phyloP scores from a whole-genome alignment of 1,140 invertebrate genomes.

The Aphis gossypii region DNA sequence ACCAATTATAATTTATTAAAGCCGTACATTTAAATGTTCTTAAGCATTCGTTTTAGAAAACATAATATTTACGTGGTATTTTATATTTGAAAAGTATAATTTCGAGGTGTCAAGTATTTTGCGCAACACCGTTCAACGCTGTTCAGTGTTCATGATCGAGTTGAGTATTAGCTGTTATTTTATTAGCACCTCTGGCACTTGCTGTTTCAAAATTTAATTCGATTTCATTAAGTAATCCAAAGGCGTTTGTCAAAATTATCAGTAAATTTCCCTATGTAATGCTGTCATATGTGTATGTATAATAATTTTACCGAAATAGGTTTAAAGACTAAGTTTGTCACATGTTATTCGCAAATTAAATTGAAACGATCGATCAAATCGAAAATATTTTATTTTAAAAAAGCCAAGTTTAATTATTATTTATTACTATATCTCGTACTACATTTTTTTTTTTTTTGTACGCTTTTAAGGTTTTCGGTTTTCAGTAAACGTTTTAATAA shows the following conservation, averaged over 20 bases:
- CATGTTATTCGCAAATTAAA: background rate
- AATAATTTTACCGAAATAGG: no score
- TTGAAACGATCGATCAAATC: background rate
- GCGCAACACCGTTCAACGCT: background rate
- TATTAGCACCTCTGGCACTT: background rate
- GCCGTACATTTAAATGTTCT: background rate
- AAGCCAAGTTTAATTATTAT: no score
- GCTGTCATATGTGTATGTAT: background rate
- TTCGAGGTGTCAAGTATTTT: background rate
- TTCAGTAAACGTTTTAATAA: no score
- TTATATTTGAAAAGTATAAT: background rate
- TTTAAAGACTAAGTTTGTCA: no score
- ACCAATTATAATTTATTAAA: background rate
- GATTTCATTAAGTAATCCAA: background rate
- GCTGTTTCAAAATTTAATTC: background rate
- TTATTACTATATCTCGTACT: no score
- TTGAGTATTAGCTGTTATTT: no score
- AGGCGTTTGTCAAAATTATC: background rate
- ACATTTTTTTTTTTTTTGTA: no score
- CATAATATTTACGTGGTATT: background rate
- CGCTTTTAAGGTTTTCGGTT: no score
- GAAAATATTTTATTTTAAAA: background rate
- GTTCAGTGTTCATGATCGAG: no score
- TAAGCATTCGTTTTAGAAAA: no score
- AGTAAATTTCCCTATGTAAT: background rate